Percentiles rank a stretch among this genome's conserved stretches.
phyloP scores from a whole-genome alignment of 2,113 vertebrate species.

The Mystacornis crossleyi region DNA sequence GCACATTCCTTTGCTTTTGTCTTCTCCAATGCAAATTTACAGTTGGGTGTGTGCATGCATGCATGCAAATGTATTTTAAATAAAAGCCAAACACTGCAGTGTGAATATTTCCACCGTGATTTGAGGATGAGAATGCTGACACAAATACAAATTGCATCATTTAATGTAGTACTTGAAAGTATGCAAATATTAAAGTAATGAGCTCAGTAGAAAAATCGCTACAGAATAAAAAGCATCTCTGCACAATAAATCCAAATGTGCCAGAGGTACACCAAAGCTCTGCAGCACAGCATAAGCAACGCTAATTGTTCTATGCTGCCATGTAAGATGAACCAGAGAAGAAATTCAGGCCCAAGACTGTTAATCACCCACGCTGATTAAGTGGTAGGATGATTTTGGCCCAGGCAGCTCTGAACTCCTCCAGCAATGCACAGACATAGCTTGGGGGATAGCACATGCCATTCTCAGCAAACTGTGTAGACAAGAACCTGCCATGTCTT shows the following conservation, averaged over 20 bases:
- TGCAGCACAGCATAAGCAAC: not conserved
- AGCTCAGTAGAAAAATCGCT: not conserved
- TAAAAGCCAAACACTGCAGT: not conserved
- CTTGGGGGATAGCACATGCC: not conserved
- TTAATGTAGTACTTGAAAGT: not conserved
- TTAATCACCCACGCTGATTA: not conserved
- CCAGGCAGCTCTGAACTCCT: not conserved
- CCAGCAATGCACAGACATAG: not conserved
- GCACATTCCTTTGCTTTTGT: not conserved
- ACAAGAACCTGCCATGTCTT: not conserved
- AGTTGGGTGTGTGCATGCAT: not conserved
- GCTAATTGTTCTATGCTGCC: not conserved
- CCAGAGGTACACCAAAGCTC: not conserved
- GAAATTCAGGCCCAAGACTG: not conserved
- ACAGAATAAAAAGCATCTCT: not conserved
- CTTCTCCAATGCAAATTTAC: not conserved
- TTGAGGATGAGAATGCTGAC: not conserved
- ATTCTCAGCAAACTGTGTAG: not conserved
- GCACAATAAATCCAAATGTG: not conserved
- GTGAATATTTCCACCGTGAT: not conserved
- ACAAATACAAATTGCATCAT: not conserved
- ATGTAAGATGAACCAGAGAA: not conserved
- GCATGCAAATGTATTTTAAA: constrained; percentile 12
- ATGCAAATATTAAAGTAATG: not conserved
- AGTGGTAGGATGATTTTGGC: not conserved